Conservation (phyloP, 2,888 invertebrate species). For the Meta bourneti region DNA sequence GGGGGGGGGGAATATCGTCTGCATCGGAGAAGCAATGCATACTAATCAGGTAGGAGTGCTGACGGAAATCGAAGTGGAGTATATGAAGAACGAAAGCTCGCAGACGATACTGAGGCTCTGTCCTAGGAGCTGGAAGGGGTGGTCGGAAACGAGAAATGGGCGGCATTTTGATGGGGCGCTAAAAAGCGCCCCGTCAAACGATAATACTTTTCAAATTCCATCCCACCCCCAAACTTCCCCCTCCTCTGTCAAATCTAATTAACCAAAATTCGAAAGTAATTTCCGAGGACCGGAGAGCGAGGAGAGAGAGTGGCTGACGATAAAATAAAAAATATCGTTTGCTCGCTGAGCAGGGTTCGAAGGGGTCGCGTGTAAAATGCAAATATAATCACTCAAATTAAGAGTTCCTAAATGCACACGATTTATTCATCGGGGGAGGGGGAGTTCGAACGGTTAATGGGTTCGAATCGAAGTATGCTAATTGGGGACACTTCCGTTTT, state of each 20-base stretch:
- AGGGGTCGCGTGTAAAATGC: slow-evolving; percentile 28
- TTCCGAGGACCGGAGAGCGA: background rate
- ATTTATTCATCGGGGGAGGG: background rate
- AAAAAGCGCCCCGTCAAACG: slow-evolving; percentile 19
- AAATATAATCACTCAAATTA: slow-evolving; percentile 10
- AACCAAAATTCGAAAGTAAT: slow-evolving; percentile 26
- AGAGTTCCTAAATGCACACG: background rate
- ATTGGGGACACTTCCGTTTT: background rate
- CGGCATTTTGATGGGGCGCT: slow-evolving; percentile 55
- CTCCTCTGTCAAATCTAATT: slow-evolving; percentile 32
- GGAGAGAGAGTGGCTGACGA: background rate
- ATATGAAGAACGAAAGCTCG: background rate
- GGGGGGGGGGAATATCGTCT: no score
- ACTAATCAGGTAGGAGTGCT: no score
- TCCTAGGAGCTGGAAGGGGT: background rate
- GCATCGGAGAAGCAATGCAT: no score
- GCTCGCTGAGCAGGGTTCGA: background rate
- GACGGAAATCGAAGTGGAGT: background rate
- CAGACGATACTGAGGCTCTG: slow-evolving; percentile 3
- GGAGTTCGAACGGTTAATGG: background rate
- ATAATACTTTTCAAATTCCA: background rate
- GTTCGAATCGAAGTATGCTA: background rate
- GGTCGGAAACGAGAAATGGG: slow-evolving; percentile 40
- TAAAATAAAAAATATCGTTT: slow-evolving; percentile 15
- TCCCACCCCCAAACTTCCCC: background rate